A percentile compares a stretch with the other conserved stretches of the same genome.
phyloP scores from a whole-genome alignment of 2,888 invertebrate species.

The Netelia virgata region DNA sequence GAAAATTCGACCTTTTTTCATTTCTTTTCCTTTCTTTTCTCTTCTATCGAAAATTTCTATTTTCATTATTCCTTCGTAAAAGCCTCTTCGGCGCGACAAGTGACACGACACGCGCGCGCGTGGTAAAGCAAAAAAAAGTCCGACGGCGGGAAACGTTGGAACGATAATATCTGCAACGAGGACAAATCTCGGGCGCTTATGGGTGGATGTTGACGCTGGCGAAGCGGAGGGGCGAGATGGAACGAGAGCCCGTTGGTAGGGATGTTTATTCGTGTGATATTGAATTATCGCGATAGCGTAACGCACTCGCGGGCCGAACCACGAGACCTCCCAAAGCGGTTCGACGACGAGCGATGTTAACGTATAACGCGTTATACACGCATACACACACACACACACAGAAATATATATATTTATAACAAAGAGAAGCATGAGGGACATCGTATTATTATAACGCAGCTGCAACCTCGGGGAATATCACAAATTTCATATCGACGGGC shows the following conservation, averaged over 20 bases:
- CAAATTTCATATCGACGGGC: constrained; percentile 35
- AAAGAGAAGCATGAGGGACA: not conserved
- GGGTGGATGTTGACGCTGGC: too few species aligned
- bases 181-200: too few species aligned
- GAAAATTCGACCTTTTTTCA: too few species aligned
- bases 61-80: too few species aligned
- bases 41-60: too few species aligned
- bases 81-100: too few species aligned
- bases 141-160: too few species aligned
- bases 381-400: not conserved
- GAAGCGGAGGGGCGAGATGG: not conserved
- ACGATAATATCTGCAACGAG: too few species aligned
- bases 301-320: constrained; percentile 1
- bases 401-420: not conserved
- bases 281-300: constrained; percentile 43
- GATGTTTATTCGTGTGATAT: constrained; percentile 30
- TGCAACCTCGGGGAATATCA: constrained; percentile 22
- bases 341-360: not conserved
- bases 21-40: too few species aligned
- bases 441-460: constrained; percentile 20
- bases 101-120: too few species aligned
- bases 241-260: not conserved
- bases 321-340: not conserved
- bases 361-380: not conserved
- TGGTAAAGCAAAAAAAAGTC: too few species aligned